These are phyloP conservation scores for Sebastes goodei DNA, from an alignment of 2,797 vertebrate species.

Conservation along the genomic window DNA sequence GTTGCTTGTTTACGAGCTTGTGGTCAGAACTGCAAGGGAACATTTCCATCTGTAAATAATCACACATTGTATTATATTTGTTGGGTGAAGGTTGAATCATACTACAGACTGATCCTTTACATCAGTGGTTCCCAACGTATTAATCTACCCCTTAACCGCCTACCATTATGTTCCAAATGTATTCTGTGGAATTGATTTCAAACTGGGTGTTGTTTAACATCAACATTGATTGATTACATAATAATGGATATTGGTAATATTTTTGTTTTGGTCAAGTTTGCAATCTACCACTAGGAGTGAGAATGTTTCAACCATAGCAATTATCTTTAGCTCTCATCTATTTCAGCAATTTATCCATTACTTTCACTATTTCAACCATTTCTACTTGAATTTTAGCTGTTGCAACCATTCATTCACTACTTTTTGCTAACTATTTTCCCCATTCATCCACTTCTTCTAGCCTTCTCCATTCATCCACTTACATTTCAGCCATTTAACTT, in stretches of 20 bases:
- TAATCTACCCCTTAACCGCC: no score
- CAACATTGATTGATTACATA: not conserved
- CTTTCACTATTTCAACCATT: not conserved
- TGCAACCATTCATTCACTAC: not conserved
- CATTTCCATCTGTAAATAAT: conserved; percentile 45
- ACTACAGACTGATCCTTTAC: not conserved
- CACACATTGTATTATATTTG: not conserved
- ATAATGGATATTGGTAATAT: not conserved
- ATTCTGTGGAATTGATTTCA: not conserved
- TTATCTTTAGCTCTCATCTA: not conserved
- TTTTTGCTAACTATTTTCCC: no score
- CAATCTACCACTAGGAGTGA: not conserved
- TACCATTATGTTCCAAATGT: not conserved
- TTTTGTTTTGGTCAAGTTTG: not conserved
- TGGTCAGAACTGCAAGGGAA: conserved; percentile 31
- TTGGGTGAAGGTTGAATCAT: not conserved
- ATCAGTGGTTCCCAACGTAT: not conserved
- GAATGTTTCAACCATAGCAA: not conserved
- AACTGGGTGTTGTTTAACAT: no score
- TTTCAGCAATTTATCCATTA: not conserved
- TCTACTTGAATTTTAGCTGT: not conserved
- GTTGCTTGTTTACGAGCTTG: conserved; percentile 5
- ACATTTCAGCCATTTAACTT: not conserved
- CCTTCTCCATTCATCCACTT: not conserved
- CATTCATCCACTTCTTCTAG: not conserved